Percentiles rank a stretch among this genome's conserved stretches.
phyloP scores from a whole-genome alignment of 2,888 invertebrate species.

The Machimus rusticus region DNA sequence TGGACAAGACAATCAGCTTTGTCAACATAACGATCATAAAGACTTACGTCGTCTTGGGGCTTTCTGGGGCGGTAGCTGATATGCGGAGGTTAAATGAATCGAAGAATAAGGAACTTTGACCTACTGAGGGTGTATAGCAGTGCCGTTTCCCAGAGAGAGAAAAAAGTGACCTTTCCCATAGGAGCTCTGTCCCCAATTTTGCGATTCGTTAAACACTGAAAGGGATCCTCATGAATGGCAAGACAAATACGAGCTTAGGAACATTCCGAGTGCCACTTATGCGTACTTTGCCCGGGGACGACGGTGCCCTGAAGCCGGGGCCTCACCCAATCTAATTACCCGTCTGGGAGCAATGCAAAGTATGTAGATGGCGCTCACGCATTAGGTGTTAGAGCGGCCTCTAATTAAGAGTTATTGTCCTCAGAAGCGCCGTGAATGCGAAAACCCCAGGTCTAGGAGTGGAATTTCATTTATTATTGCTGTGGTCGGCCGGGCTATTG shows the following conservation, averaged over 20 bases:
- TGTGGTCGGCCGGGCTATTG: not conserved
- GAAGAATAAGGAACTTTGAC: slow-evolving; percentile 42
- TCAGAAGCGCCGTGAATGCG: not conserved
- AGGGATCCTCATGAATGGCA: slow-evolving; percentile 19
- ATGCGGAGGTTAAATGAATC: slow-evolving; percentile 39
- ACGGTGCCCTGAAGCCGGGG: not conserved
- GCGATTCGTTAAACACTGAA: slow-evolving; percentile 43
- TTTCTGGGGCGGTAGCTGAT: not conserved
- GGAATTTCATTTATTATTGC: slow-evolving; percentile 3
- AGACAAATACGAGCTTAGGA: slow-evolving; percentile 29
- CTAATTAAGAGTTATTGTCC: slow-evolving; percentile 17
- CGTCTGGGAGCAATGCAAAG: slow-evolving; percentile 28
- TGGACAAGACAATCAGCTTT: slow-evolving; percentile 42
- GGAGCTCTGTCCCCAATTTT: slow-evolving; percentile 39
- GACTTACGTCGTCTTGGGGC: slow-evolving; percentile 31
- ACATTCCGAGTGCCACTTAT: not conserved
- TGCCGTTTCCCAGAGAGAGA: not conserved
- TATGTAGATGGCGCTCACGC: slow-evolving; percentile 22
- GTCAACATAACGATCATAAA: slow-evolving; percentile 41
- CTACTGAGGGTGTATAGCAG: slow-evolving; percentile 7
- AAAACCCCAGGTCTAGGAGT: not conserved
- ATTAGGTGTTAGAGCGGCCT: slow-evolving; percentile 13
- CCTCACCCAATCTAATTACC: slow-evolving; percentile 21
- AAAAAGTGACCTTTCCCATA: slow-evolving; percentile 36
- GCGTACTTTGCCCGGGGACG: not conserved